Evolutionary conservation across 2,888 invertebrate species (phyloP).

Genomic region (Autographa pulchrina): DNA sequence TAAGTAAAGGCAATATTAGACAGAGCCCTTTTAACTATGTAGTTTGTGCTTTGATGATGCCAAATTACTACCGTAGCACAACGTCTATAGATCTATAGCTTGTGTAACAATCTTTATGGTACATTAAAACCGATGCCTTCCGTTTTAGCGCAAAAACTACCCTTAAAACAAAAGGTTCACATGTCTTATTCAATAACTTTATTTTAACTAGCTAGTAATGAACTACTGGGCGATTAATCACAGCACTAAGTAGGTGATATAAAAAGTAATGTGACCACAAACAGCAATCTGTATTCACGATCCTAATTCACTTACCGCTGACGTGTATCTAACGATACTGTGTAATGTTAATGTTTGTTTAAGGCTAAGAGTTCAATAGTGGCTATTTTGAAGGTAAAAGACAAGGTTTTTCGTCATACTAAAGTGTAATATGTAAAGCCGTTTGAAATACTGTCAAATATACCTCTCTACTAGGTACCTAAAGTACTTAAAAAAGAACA

Average conservation of each 20-base stretch:
- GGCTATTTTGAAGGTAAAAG: conserved; percentile 22
- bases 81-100: neutral
- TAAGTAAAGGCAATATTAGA: neutral
- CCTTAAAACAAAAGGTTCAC: too few species aligned
- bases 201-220: conserved; percentile 5
- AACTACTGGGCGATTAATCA: conserved; percentile 34
- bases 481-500: too few species aligned
- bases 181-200: too few species aligned
- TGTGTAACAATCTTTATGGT: too few species aligned
- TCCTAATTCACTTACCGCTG: conserved; percentile 76
- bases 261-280: conserved; percentile 8
- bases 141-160: too few species aligned
- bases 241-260: neutral
- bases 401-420: neutral
- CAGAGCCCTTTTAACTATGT: neutral
- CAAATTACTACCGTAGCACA: neutral
- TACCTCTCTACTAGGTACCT: too few species aligned
- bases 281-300: conserved; percentile 67
- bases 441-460: too few species aligned
- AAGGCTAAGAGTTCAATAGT: conserved; percentile 65
- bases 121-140: too few species aligned
- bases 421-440: too few species aligned
- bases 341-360: conserved; percentile 70
- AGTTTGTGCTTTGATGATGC: neutral
- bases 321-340: conserved; percentile 60